Evolutionary conservation across 2,113 vertebrate species (phyloP).

Genomic region (Centropus bengalensis): DNA sequence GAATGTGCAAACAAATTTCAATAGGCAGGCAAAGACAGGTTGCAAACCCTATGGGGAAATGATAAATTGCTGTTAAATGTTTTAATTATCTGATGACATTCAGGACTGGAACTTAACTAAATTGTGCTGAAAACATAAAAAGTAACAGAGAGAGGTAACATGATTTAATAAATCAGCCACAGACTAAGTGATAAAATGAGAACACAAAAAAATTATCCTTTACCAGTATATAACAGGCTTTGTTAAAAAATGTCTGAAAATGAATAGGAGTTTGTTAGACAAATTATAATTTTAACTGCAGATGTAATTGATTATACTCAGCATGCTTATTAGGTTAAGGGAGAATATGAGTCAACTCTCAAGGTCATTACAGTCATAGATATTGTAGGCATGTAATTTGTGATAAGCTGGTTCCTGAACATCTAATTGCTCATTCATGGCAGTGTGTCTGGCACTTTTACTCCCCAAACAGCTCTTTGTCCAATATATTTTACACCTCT

Average conservation of each 20-base stretch:
- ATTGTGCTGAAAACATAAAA: constrained; percentile 72
- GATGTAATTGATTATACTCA: constrained; percentile 79
- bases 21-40: constrained; percentile 28
- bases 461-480: constrained; percentile 68
- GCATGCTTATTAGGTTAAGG: constrained; percentile 77
- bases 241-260: constrained; percentile 47
- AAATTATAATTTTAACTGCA: constrained; percentile 82
- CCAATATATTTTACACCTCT: constrained; percentile 64
- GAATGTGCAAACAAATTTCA: constrained; percentile 39
- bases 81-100: constrained; percentile 72
- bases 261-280: constrained; percentile 64
- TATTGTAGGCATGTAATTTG: constrained; percentile 71
- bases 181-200: constrained; percentile 5
- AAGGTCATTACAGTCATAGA: constrained; percentile 81
- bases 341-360: constrained; percentile 75
- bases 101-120: constrained; percentile 62
- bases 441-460: constrained; percentile 57
- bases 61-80: constrained; percentile 73
- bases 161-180: constrained; percentile 65
- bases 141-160: constrained; percentile 3
- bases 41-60: constrained; percentile 66
- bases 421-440: constrained; percentile 77
- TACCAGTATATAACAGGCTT: constrained; percentile 12
- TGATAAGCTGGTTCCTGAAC: constrained; percentile 69
- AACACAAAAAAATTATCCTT: constrained; percentile 47